phyloP scores from a whole-genome alignment of 2,888 invertebrate genomes.

The Ryuthela nishihirai region DNA sequence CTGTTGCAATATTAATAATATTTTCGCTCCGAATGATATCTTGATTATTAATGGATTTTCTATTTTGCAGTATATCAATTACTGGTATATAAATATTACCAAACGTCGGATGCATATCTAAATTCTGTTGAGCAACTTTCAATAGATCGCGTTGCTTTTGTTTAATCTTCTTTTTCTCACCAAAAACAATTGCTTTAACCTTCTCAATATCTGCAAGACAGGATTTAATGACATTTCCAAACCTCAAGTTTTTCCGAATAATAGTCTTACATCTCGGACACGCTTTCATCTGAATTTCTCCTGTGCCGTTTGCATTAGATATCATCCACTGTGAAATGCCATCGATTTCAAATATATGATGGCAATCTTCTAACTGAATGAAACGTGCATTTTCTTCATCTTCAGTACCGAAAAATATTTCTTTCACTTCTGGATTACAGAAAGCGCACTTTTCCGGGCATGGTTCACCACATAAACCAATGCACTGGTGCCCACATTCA shows the following conservation, averaged over 20 bases:
- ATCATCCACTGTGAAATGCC: slow-evolving; percentile 28
- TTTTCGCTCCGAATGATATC: too few relatives aligned
- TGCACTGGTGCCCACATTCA: slow-evolving; percentile 61
- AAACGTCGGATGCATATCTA: too few relatives aligned
- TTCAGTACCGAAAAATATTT: slow-evolving; percentile 44
- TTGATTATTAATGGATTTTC: too few relatives aligned
- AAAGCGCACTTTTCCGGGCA: slow-evolving; percentile 61
- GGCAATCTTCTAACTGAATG: slow-evolving; percentile 47
- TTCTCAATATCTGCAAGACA: slow-evolving; percentile 49
- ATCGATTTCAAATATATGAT: slow-evolving; percentile 49
- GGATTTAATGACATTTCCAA: slow-evolving; percentile 56
- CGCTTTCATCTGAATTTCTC: slow-evolving; percentile 26
- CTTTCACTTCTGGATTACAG: slow-evolving; percentile 53
- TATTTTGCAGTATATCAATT: too few relatives aligned
- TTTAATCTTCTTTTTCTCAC: slow-evolving; percentile 23
- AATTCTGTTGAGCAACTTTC: neutral
- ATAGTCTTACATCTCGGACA: slow-evolving; percentile 45
- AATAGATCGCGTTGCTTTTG: neutral
- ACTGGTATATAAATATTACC: too few relatives aligned
- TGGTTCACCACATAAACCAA: slow-evolving; percentile 67
- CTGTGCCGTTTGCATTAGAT: neutral
- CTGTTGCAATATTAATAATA: too few relatives aligned
- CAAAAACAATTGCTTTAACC: slow-evolving; percentile 47
- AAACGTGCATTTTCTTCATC: slow-evolving; percentile 43
- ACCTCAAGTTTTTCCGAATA: slow-evolving; percentile 59